Base-by-base conservation (phyloP, 2,797 vertebrate genomes). In the Rhinatrema bivittatum region DNA sequence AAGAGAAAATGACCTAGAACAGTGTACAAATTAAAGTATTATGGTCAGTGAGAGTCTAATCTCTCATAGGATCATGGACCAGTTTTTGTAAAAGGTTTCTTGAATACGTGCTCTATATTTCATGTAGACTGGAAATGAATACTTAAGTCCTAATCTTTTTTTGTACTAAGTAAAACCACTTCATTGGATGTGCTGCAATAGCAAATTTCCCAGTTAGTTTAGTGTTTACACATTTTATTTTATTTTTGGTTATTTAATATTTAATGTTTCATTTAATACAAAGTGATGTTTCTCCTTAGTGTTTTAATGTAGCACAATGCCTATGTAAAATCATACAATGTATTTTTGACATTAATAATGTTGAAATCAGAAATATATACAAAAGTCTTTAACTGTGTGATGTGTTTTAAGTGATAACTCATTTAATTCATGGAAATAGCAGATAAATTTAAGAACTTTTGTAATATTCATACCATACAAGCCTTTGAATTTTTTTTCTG, bases 201-300 rank as follows among this genome's bases (percentile, higher is more conserved):
- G 91, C 85, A 89, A 84, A 75, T 78, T 70, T 76, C 77, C 75
- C 60, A 62, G 59, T 79, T 98, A 97, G 92, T 85, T 79, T 93
- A 94, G 93, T 90, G 91, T 97, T 97, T 93, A 94, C 90, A 93
- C 84, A 74, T 88, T 91, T 87, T 88, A 74, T 82, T 85, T 85
- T 76, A 79, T 89, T 90, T 94, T 82, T 88, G 82, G 78, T 94
- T 98, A 99, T 98, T 99, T 99, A 98, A 97, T 97, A 98, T 98
- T 98, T 99, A 99, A 94, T 91, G 86, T 93, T 94, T 94, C 87
- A 89, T 88, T 93, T 94, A 90, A 82, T 91, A 89, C 88, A 90
- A 81, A 89, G 88, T 94, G 88, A 87, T 76, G 78, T 91, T 88
- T 87, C 89, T 95, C 91, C 90, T 87, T 89, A 89, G 85, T 85